Conservation (phyloP, 2,888 invertebrate genomes). For the Epinotia brunnichana region DNA sequence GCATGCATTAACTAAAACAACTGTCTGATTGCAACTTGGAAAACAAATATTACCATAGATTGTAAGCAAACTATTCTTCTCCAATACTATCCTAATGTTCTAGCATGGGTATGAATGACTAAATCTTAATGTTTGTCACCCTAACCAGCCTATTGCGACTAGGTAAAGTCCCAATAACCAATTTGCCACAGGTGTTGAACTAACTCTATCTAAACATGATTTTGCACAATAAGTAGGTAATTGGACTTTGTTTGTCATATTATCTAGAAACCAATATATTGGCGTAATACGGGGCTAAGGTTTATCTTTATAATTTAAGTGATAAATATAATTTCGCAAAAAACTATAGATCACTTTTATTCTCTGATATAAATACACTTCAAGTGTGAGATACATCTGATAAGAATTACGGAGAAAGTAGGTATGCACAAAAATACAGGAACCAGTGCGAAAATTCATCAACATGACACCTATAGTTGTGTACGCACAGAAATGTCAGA, state of each 20-base stretch:
- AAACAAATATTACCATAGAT: not conserved
- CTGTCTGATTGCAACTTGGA: not conserved
- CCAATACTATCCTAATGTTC: not conserved
- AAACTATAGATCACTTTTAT: not conserved
- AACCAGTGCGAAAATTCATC: constrained; percentile 13
- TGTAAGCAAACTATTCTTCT: not conserved
- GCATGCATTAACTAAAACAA: not conserved
- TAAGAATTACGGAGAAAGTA: constrained; percentile 31
- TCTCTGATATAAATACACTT: constrained; percentile 7
- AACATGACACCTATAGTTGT: constrained; percentile 26
- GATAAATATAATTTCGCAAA: constrained; percentile 35
- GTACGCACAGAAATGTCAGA: constrained; percentile 39
- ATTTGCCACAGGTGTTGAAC: not conserved
- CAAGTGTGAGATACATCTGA: constrained; percentile 9
- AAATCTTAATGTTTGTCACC: not conserved
- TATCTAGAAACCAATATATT: constrained; percentile 34
- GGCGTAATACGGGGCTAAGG: constrained; percentile 32
- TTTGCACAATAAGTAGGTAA: constrained; percentile 9
- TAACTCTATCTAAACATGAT: not conserved
- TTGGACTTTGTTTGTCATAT: constrained; percentile 25
- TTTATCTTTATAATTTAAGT: constrained; percentile 29
- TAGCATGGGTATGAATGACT: not conserved
- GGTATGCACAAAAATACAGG: not conserved
- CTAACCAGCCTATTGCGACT: not conserved
- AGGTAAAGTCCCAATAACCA: not conserved